Evolutionary conservation across 2,888 invertebrate species (phyloP).

Genomic region (Exocentrus adspersus): DNA sequence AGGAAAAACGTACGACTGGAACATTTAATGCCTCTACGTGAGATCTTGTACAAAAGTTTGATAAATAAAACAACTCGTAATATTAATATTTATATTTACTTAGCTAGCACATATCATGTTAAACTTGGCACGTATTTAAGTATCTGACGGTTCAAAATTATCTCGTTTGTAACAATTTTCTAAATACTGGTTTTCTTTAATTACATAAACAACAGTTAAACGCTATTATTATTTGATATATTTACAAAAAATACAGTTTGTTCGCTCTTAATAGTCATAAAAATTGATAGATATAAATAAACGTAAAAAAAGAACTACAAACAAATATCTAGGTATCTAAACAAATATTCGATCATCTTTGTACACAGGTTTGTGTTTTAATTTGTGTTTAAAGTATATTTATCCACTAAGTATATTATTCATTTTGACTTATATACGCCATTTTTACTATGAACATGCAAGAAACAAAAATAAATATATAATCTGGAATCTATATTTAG

Average conservation of each 20-base stretch:
- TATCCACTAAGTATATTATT: too few relatives aligned
- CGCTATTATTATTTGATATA: constrained; percentile 12
- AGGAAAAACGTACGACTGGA: neutral
- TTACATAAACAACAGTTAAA: constrained; percentile 9
- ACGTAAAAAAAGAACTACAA: too few relatives aligned
- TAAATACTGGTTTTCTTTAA: constrained; percentile 1
- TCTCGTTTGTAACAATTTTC: constrained; percentile 19
- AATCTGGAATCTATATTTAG: constrained; percentile 16
- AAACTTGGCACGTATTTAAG: constrained; percentile 18
- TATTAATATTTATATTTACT: constrained; percentile 4
- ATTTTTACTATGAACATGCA: neutral
- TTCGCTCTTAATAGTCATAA: constrained; percentile 1
- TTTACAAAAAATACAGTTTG: constrained; percentile 25
- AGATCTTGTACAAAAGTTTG: neutral
- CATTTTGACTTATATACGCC: too few relatives aligned
- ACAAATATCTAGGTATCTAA: too few relatives aligned
- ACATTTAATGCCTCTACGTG: neutral
- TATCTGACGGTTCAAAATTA: constrained; percentile 12
- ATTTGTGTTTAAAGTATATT: too few relatives aligned
- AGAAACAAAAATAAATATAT: constrained; percentile 15
- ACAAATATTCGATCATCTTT: too few relatives aligned
- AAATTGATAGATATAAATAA: too few relatives aligned
- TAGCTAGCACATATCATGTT: neutral
- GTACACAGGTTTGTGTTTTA: too few relatives aligned
- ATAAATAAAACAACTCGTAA: neutral